A percentile compares a stretch with the other conserved stretches of the same genome.
phyloP scores from a whole-genome alignment of 2,113 vertebrate genomes.

The Myxocyprinus asiaticus region DNA sequence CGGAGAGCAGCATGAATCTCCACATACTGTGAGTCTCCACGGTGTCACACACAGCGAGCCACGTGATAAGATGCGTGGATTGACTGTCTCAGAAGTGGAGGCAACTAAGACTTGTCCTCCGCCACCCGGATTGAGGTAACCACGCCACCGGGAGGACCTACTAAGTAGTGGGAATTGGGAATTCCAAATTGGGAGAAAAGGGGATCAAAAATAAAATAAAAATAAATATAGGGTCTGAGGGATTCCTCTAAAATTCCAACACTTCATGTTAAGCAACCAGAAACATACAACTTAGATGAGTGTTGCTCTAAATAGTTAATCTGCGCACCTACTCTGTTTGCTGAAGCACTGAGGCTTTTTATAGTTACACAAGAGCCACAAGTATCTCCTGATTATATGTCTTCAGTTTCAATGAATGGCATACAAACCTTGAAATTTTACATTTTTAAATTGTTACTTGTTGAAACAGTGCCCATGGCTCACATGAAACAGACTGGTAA shows the following conservation, averaged over 20 bases:
- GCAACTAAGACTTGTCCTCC: too few relatives aligned
- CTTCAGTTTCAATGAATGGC: neutral
- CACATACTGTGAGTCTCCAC: too few relatives aligned
- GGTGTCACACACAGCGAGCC: too few relatives aligned
- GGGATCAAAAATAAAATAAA: too few relatives aligned
- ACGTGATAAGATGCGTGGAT: too few relatives aligned
- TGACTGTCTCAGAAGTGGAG: too few relatives aligned
- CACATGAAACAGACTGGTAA: neutral
- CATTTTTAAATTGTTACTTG: conserved; percentile 7
- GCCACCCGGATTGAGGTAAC: too few relatives aligned
- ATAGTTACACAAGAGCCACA: neutral
- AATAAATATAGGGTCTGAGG: neutral
- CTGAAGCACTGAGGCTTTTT: conserved; percentile 19
- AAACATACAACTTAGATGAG: conserved; percentile 29
- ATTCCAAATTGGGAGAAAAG: too few relatives aligned
- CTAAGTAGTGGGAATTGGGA: too few relatives aligned
- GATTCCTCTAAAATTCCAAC: too few relatives aligned
- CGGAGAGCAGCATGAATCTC: too few relatives aligned
- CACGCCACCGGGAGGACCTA: too few relatives aligned
- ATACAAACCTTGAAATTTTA: conserved; percentile 3
- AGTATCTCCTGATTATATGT: conserved; percentile 10
- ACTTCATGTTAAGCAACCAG: neutral
- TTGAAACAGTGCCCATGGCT: neutral
- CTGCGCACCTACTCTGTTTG: neutral
- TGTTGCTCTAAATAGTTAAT: conserved; percentile 23